phyloP scores from a whole-genome alignment of 2,888 invertebrate species.

The Eupithecia centaureata region DNA sequence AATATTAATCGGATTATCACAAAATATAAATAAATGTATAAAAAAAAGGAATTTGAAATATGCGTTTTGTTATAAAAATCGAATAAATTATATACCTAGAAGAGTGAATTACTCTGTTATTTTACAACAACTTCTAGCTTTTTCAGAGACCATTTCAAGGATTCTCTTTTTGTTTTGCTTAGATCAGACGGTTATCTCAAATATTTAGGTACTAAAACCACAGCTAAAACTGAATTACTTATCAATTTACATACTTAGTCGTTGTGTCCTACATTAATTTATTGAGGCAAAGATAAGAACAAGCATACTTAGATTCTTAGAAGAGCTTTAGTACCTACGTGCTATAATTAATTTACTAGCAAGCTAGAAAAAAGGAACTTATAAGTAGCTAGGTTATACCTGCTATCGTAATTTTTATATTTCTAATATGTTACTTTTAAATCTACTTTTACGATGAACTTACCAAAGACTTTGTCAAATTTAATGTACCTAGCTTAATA shows the following conservation, averaged over 20 bases:
- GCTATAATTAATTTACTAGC: background rate
- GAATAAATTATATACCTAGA: too few species aligned
- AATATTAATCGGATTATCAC: too few species aligned
- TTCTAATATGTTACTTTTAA: too few species aligned
- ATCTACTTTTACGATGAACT: too few species aligned
- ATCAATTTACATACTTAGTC: slow-evolving; percentile 21
- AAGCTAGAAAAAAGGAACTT: background rate
- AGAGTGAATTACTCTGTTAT: background rate
- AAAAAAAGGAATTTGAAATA: too few species aligned
- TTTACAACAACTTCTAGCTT: background rate
- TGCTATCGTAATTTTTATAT: too few species aligned
- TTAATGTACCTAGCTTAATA: too few species aligned
- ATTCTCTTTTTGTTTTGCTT: background rate
- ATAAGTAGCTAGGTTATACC: too few species aligned
- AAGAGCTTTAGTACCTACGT: background rate
- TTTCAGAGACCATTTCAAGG: background rate
- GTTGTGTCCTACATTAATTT: slow-evolving; percentile 25
- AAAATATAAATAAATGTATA: too few species aligned
- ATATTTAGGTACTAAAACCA: background rate
- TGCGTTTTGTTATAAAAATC: too few species aligned
- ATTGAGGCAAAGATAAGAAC: slow-evolving; percentile 18
- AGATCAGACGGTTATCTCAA: background rate
- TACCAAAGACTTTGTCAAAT: too few species aligned
- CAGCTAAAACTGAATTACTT: background rate
- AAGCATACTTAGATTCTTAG: background rate